These are phyloP conservation scores for Megamerina dolium DNA, from an alignment of 2,888 invertebrate genomes.

Conservation along the genomic window DNA sequence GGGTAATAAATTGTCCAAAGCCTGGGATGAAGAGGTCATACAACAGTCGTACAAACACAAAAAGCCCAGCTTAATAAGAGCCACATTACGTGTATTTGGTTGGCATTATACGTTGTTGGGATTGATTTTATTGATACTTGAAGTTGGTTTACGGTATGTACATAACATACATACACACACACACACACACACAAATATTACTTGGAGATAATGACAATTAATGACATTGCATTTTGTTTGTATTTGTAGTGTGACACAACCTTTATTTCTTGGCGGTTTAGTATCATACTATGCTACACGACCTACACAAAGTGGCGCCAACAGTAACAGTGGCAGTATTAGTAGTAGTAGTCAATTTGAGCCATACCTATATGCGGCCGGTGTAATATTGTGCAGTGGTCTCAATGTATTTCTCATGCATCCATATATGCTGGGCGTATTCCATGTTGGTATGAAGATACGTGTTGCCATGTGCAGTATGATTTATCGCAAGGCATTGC, in stretches of 20 bases:
- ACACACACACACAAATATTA: background rate
- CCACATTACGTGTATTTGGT: constrained; percentile 56
- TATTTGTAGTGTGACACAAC: constrained; percentile 56
- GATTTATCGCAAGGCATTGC: constrained; percentile 62
- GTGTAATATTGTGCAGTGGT: constrained; percentile 65
- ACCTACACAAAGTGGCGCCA: constrained; percentile 15
- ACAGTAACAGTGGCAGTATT: too few relatives aligned
- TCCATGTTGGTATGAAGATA: constrained; percentile 62
- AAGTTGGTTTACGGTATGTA: constrained; percentile 54
- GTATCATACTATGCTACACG: constrained; percentile 54
- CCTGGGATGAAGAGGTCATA: constrained; percentile 56
- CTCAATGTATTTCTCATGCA: constrained; percentile 73
- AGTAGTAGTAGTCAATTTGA: constrained; percentile 38
- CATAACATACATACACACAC: background rate
- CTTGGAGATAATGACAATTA: background rate
- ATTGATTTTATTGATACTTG: constrained; percentile 53
- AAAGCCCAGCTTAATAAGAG: constrained; percentile 47
- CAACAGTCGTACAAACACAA: constrained; percentile 34
- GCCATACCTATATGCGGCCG: constrained; percentile 70
- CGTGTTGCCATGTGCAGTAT: constrained; percentile 63
- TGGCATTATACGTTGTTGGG: constrained; percentile 55
- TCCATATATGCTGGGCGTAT: constrained; percentile 74
- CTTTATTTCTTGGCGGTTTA: constrained; percentile 59
- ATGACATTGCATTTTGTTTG: background rate
- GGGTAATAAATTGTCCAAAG: constrained; percentile 54